Percentiles rank a stretch among this genome's conserved stretches.
These are phyloP conservation scores for Anguilla rostrata DNA, from an alignment of 2,113 vertebrate genomes.

Conservation along the genomic window DNA sequence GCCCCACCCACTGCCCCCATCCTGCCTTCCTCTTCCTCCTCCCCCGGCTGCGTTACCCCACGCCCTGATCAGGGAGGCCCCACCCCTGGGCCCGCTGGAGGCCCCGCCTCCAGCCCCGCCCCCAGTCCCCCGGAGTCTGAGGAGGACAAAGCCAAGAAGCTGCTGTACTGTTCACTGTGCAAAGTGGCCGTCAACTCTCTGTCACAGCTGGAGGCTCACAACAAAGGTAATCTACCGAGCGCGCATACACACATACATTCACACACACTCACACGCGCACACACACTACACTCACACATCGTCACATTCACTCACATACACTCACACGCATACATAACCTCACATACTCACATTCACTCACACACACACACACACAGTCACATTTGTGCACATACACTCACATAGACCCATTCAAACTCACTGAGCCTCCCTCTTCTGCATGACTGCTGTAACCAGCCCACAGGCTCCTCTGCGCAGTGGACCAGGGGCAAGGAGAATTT, in stretches of 20 bases:
- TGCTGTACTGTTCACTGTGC: slow-evolving; percentile 88
- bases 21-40: slow-evolving; percentile 54
- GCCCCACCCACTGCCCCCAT: slow-evolving; percentile 51
- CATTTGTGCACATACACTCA: too few species aligned
- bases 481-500: slow-evolving; percentile 22
- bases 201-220: slow-evolving; percentile 92
- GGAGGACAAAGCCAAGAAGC: slow-evolving; percentile 86
- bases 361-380: too few species aligned
- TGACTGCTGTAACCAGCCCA: neutral
- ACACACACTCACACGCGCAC: neutral
- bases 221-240: slow-evolving; percentile 77
- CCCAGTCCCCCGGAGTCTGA: slow-evolving; percentile 73
- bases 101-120: slow-evolving; percentile 41
- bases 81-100: slow-evolving; percentile 28
- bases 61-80: slow-evolving; percentile 53
- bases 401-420: neutral
- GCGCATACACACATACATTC: neutral
- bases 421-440: neutral
- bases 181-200: slow-evolving; percentile 91
- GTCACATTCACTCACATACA: neutral
- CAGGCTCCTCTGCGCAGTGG: neutral
- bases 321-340: too few species aligned
- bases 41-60: slow-evolving; percentile 54
- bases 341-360: too few species aligned
- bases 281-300: neutral